These are phyloP conservation scores for Lates calcarifer DNA, from an alignment of 2,113 vertebrate species.

Conservation along the genomic window DNA sequence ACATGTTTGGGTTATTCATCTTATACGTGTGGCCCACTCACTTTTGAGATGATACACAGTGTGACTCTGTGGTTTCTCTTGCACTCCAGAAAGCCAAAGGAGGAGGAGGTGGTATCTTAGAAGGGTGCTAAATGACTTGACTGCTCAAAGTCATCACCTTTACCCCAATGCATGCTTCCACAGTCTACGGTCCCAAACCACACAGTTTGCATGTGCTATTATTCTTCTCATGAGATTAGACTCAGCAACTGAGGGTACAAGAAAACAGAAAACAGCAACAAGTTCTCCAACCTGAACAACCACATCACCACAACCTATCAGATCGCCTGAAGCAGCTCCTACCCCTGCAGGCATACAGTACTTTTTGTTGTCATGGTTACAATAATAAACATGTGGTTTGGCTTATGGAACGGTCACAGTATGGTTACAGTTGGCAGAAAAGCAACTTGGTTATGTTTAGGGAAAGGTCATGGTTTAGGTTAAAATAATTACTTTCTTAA, in stretches of 20 bases:
- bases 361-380: neutral
- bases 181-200: conserved; percentile 63
- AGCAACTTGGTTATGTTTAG: neutral
- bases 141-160: conserved; percentile 69
- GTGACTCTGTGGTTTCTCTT: conserved; percentile 61
- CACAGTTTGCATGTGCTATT: conserved; percentile 39
- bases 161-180: conserved; percentile 58
- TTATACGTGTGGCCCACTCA: neutral
- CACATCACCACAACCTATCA: neutral
- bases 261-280: neutral
- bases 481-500: neutral
- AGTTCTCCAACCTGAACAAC: neutral
- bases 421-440: neutral
- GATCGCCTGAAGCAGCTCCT: neutral
- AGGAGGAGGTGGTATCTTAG: conserved; percentile 31
- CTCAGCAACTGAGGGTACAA: neutral
- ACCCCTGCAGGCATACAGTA: neutral
- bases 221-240: conserved; percentile 8
- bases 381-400: too few species aligned
- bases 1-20: neutral
- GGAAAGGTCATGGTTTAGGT: neutral
- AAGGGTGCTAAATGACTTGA: conserved; percentile 73
- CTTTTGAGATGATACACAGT: conserved; percentile 42
- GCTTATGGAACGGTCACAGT: neutral
- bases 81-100: conserved; percentile 59